These are phyloP conservation scores for Aleiodes alternator DNA, from an alignment of 2,888 invertebrate genomes.

Conservation along the genomic window DNA sequence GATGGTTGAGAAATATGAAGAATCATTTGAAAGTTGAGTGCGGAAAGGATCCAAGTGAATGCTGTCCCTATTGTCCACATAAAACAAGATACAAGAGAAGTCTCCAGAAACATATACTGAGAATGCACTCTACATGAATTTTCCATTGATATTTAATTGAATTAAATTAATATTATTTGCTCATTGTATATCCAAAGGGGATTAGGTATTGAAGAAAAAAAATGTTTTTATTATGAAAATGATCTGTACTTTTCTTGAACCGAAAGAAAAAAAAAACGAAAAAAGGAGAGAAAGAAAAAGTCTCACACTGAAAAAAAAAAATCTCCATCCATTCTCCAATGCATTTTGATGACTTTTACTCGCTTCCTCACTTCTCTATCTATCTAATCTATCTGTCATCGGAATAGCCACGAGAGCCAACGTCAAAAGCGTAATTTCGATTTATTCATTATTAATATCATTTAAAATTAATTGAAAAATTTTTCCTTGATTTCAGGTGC, in stretches of 20 bases:
- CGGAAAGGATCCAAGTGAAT: conserved; percentile 78
- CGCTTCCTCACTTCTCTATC: conserved; percentile 21
- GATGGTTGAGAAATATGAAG: conserved; percentile 79
- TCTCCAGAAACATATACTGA: conserved; percentile 76
- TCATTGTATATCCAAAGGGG: not conserved
- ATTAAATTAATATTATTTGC: conserved; percentile 37
- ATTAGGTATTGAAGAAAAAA: not conserved
- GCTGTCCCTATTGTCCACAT: conserved; percentile 77
- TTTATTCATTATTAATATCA: not conserved
- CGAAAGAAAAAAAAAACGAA: too few species aligned
- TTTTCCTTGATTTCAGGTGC: conserved; percentile 59
- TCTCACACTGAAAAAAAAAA: too few species aligned
- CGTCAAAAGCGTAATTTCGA: not conserved
- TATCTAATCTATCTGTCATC: conserved; percentile 1
- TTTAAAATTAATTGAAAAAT: conserved; percentile 34
- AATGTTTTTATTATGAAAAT: not conserved
- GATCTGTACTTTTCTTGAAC: not conserved
- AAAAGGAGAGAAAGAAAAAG: too few species aligned
- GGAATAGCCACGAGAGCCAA: not conserved
- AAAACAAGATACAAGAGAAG: conserved; percentile 77
- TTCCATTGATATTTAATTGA: not conserved
- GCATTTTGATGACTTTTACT: conserved; percentile 10
- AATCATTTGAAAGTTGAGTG: conserved; percentile 80
- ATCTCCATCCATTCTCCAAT: not conserved
- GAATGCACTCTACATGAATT: conserved; percentile 66